Conservation (phyloP, 2,113 vertebrate genomes). For the Capreolus pygargus region DNA sequence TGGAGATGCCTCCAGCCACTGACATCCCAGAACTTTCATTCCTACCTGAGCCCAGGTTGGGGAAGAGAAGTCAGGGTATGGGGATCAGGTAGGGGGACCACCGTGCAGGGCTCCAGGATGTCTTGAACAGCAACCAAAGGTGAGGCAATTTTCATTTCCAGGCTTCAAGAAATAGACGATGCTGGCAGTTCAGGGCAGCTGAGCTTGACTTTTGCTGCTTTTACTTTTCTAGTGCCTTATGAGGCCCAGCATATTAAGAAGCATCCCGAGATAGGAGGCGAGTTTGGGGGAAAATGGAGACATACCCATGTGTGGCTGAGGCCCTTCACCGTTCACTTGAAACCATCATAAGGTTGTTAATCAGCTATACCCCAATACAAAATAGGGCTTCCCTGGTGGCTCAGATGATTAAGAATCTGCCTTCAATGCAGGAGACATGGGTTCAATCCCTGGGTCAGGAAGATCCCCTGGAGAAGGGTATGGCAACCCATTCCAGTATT, state of each 20-base stretch:
- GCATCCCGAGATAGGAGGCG: neutral
- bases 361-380: neutral
- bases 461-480: neutral
- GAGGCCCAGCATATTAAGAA: neutral
- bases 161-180: neutral
- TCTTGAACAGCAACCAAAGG: neutral
- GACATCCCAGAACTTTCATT: neutral
- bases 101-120: neutral
- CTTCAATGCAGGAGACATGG: neutral
- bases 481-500: neutral
- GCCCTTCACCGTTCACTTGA: neutral
- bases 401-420: neutral
- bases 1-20: neutral
- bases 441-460: neutral
- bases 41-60: neutral
- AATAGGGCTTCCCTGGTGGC: neutral
- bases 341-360: neutral
- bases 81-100: neutral
- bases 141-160: neutral
- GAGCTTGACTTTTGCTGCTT: neutral
- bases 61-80: neutral
- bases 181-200: rapidly evolving
- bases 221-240: neutral
- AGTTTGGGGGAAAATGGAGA: neutral
- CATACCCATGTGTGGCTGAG: neutral